These are phyloP conservation scores for Allolobophora icterica DNA, from an alignment of 2,888 invertebrate genomes.

Conservation along the genomic window DNA sequence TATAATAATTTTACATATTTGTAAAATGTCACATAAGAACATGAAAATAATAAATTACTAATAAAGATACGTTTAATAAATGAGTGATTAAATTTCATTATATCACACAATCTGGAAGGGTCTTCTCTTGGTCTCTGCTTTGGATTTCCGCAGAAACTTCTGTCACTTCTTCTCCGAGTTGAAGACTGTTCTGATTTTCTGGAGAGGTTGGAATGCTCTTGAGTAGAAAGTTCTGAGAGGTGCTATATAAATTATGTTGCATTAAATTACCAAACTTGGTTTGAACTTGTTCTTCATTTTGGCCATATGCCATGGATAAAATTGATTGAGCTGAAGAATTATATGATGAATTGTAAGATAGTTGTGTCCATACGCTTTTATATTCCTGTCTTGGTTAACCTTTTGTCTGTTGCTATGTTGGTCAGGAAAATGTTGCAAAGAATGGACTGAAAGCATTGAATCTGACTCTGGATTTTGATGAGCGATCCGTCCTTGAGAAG, in stretches of 20 bases:
- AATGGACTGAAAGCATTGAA: constrained; percentile 81
- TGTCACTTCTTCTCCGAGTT: no score
- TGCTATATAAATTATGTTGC: neutral
- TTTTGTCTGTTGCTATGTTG: neutral
- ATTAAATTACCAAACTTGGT: neutral
- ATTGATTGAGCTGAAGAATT: no score
- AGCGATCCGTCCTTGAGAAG: constrained; percentile 77
- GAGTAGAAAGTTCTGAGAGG: neutral
- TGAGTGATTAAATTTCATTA: no score
- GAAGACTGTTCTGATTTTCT: neutral
- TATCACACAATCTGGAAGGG: no score
- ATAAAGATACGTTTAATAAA: no score
- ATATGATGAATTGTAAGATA: no score
- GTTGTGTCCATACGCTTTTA: neutral
- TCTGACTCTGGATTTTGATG: constrained; percentile 85
- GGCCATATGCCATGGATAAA: neutral
- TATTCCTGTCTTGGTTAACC: neutral
- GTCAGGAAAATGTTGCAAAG: constrained; percentile 76
- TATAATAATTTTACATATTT: no score
- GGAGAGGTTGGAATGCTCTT: neutral
- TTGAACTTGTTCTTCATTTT: neutral
- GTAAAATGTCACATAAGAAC: no score
- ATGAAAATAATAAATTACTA: no score
- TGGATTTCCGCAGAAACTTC: no score
- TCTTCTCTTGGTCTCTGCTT: no score